Evolutionary conservation across 2,797 vertebrate genomes (phyloP), one percentile per base, ranked within the genome.

Genomic region (Poeciliopsis infans): DNA sequence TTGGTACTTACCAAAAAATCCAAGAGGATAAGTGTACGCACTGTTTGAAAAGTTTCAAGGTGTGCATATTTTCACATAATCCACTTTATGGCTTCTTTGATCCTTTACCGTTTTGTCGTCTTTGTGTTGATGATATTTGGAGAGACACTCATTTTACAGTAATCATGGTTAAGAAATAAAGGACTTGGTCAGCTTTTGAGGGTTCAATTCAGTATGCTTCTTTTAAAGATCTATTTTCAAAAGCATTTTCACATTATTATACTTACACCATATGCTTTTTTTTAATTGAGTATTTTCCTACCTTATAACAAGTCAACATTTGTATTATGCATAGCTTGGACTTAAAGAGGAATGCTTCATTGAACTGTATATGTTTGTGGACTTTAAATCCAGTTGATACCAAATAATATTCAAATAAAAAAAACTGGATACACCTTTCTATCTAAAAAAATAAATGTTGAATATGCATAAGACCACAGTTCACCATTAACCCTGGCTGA

Each of bases 51-150:
- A 64, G 55, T 51, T 66, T 72, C 61, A 47, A 79, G 25, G 33
- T 66, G 31, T 61, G 25, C 41, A 49, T 36, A 64, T 71, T 72
- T 79, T 73, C 55, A 79, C 57, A 64, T 79, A 73, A 73, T 73
- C n/a, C 64, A 41, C 47, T 79, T 41, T 49, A 11, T 46, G 55
- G 46, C 53, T 64, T 72, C 70, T 61, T 59, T 73, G 45, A 79
- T 66, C 57, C 33, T 66, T 39, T 66, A 33, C 71, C 20, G 33
- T 79, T 74, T 79, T 71, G 74, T 74, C 77, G 18, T 73, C 33
- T 25, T 46, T 64, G 46, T 74, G 57, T 16, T 51, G 33, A 41
- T 61, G 36, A 43, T 51, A 41, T 73, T 49, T 51, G 73, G 71
- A 66, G 11, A 72, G 55, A 49, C 45, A 23, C 33, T 66, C 33